Evolutionary conservation across 1,140 invertebrate species (phyloP), one percentile per base, ranked within the genome.

Genomic region (Solenopsis invicta): DNA sequence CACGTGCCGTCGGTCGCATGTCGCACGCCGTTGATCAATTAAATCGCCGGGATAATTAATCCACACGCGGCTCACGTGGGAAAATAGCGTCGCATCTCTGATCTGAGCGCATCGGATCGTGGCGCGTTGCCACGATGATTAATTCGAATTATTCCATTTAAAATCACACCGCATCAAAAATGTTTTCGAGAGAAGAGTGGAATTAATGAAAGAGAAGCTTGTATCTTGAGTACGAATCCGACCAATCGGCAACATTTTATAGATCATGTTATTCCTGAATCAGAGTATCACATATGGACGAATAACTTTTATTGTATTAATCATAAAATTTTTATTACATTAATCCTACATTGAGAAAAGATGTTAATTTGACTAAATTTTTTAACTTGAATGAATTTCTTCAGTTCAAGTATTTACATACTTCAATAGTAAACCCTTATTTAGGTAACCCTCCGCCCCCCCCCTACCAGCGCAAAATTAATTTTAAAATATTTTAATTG

Each of bases 21-120:
- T 64, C 18, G 48, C 75, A 45, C 18, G 69, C 59, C 16, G 80
- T 84, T 74, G 41, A 75, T 74, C 54, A 84, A 84, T 84, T 84
- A 84, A 84, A 61, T 48, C 41, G 29, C 12, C 21, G 18, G 29
- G 66, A 72, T 82, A 74, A 82, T 74, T 82, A 82, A 74, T 81
- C 41, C 67, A 48, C 77, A 2, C 16, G 13, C 16, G n/a, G n/a
- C 54, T 61, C 67, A 74, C 67, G 37, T 45, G 66, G 37, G 78
- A 82, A 82, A 82, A 82, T 48, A 82, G 18, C 41, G 24, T 74
- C 54, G 37, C 41, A 56, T 72, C 56, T 82, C 54, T 13, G 50
- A 52, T 16, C 3, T 9, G 80, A 59, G 13, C 24, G 24, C 18
- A 8, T 24, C 67, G 54, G 16, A 82, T 82, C 48, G 37, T 21